These are phyloP conservation scores for Bilobella aurantiaca DNA, from an alignment of 1,140 invertebrate genomes.

Conservation along the genomic window DNA sequence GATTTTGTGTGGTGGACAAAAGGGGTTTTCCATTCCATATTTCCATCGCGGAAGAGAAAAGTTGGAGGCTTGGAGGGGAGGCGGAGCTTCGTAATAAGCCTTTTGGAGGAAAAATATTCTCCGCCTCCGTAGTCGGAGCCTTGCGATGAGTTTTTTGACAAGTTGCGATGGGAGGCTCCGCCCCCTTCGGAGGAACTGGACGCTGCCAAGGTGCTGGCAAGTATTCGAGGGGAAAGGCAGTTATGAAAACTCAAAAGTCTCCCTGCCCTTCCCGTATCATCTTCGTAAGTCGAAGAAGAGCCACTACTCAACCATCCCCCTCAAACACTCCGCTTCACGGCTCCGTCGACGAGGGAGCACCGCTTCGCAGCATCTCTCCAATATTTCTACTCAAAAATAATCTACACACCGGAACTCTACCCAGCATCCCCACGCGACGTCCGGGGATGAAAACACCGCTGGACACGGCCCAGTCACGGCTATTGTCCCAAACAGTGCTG, in stretches of 20 bases:
- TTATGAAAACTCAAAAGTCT: conserved; percentile 6
- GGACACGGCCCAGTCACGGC: too few relatives aligned
- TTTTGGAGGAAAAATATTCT: neutral
- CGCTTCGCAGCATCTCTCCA: neutral
- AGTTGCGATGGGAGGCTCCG: neutral
- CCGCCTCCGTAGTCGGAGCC: neutral
- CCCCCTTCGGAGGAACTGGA: neutral
- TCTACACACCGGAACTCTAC: too few relatives aligned
- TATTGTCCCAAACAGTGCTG: too few relatives aligned
- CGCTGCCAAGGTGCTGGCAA: neutral
- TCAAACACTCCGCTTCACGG: neutral
- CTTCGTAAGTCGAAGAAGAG: neutral
- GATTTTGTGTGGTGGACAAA: neutral
- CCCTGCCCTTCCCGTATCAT: neutral
- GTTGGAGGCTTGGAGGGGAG: too few relatives aligned
- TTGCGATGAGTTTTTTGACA: neutral
- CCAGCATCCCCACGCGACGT: too few relatives aligned
- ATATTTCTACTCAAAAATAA: neutral
- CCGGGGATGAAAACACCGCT: too few relatives aligned
- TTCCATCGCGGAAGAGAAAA: neutral
- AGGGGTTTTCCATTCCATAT: neutral
- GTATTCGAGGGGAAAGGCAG: neutral
- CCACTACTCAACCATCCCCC: neutral
- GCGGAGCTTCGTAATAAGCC: neutral
- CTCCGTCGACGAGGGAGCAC: neutral